These are phyloP conservation scores for Thera britannica DNA, from an alignment of 2,888 invertebrate genomes.

Conservation along the genomic window DNA sequence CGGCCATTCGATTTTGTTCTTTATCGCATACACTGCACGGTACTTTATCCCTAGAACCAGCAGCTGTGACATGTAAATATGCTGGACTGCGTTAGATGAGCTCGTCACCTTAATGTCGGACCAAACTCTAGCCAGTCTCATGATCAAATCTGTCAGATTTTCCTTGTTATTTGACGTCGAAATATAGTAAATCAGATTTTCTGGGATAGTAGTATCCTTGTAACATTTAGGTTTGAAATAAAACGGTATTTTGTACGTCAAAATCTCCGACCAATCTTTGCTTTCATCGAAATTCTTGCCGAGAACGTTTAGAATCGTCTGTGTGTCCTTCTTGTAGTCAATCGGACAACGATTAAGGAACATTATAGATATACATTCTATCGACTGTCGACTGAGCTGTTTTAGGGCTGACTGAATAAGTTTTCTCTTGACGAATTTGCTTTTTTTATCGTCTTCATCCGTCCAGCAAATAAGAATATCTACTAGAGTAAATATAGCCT, in stretches of 20 bases:
- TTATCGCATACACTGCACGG: slow-evolving; percentile 63
- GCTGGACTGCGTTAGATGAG: slow-evolving; percentile 88
- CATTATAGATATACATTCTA: slow-evolving; percentile 84
- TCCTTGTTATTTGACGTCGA: slow-evolving; percentile 65
- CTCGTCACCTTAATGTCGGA: slow-evolving; percentile 86
- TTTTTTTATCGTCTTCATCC: slow-evolving; percentile 53
- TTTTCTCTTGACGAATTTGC: slow-evolving; percentile 65
- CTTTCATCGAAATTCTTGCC: slow-evolving; percentile 77
- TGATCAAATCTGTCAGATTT: slow-evolving; percentile 68
- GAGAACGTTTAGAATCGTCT: slow-evolving; percentile 77
- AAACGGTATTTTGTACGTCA: slow-evolving; percentile 74
- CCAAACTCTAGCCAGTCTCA: slow-evolving; percentile 88
- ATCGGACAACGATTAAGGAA: slow-evolving; percentile 83
- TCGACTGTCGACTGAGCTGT: slow-evolving; percentile 83
- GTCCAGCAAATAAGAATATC: slow-evolving; percentile 84
- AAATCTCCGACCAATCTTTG: slow-evolving; percentile 87
- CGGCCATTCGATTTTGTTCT: slow-evolving; percentile 56
- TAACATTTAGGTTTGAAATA: slow-evolving; percentile 83
- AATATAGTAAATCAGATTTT: slow-evolving; percentile 87
- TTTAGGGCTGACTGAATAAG: slow-evolving; percentile 81
- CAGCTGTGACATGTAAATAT: slow-evolving; percentile 88
- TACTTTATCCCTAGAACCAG: slow-evolving; percentile 85
- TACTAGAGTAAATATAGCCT: slow-evolving; percentile 79
- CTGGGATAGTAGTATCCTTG: slow-evolving; percentile 80
- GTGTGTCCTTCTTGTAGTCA: slow-evolving; percentile 64